These are phyloP conservation scores for Puntigrus tetrazona DNA, from an alignment of 2,113 vertebrate species.

Conservation along the genomic window DNA sequence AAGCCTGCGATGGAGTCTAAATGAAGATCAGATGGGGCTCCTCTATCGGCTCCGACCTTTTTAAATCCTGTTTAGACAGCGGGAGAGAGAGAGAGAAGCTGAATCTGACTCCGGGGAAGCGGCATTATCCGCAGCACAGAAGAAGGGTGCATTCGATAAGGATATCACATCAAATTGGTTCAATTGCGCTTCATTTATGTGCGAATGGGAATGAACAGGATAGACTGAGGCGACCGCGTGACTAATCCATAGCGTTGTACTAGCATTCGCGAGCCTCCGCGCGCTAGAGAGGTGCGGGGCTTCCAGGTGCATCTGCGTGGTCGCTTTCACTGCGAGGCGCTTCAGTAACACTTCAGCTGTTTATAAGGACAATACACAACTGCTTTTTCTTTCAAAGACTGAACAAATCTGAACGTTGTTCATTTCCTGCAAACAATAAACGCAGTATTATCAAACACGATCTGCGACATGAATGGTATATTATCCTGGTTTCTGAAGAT, in stretches of 20 bases:
- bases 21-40: constrained; percentile 34
- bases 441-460: background rate
- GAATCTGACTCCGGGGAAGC: constrained; percentile 41
- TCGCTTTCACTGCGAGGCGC: background rate
- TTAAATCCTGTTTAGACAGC: constrained; percentile 51
- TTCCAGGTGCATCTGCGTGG: constrained; percentile 37
- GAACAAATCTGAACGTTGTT: background rate
- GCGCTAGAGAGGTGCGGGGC: background rate
- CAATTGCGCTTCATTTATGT: constrained; percentile 58
- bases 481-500: background rate
- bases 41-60: constrained; percentile 2
- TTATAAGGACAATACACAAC: background rate
- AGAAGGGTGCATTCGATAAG: constrained; percentile 38
- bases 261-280: constrained; percentile 22
- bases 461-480: background rate
- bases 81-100: background rate
- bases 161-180: constrained; percentile 55
- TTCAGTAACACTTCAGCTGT: background rate
- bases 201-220: constrained; percentile 48
- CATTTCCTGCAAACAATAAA: background rate
- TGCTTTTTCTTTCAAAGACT: background rate
- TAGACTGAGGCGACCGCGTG: constrained; percentile 31
- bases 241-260: constrained; percentile 35
- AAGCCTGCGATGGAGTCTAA: constrained; percentile 27
- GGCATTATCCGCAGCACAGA: constrained; percentile 46